Conservation (phyloP, 2,797 vertebrate species). For the Nannoperca obscura region DNA sequence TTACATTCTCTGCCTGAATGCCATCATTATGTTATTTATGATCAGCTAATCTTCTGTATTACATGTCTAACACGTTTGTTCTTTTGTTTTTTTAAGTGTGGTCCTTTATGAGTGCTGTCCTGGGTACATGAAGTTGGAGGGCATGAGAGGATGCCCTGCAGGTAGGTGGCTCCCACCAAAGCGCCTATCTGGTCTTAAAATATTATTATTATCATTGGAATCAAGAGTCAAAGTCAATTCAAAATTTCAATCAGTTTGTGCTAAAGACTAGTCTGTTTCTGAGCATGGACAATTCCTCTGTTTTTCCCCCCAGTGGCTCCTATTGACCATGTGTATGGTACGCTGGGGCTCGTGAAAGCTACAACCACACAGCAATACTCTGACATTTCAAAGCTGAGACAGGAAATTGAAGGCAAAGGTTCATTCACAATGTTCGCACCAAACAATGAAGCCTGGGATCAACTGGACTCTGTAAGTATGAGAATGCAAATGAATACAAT, state of each 20-base stretch:
- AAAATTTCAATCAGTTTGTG: not conserved
- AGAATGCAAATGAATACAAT: not conserved
- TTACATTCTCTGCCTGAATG: not conserved
- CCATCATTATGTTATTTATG: not conserved
- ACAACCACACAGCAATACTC: conserved; percentile 88
- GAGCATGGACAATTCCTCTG: conserved; percentile 10
- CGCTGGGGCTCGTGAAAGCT: conserved; percentile 90
- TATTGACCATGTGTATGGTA: conserved; percentile 94
- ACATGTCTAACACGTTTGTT: not conserved
- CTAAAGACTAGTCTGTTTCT: not conserved
- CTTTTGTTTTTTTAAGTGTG: conserved; percentile 75
- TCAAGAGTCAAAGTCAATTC: not conserved
- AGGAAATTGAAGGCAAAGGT: conserved; percentile 91
- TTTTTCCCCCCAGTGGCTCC: conserved; percentile 87
- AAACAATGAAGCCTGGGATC: conserved; percentile 94
- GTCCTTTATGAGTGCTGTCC: conserved; percentile 96
- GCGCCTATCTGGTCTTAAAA: not conserved
- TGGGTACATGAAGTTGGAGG: conserved; percentile 94
- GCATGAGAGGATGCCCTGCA: conserved; percentile 92
- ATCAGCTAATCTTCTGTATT: not conserved
- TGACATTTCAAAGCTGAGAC: conserved; percentile 88
- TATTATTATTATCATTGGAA: not conserved
- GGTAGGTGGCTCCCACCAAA: conserved; percentile 79
- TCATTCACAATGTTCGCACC: conserved; percentile 95
- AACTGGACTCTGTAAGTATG: conserved; percentile 87